phyloP scores from a whole-genome alignment of 2,888 invertebrate species.

The Glyphotaelius pellucidus region DNA sequence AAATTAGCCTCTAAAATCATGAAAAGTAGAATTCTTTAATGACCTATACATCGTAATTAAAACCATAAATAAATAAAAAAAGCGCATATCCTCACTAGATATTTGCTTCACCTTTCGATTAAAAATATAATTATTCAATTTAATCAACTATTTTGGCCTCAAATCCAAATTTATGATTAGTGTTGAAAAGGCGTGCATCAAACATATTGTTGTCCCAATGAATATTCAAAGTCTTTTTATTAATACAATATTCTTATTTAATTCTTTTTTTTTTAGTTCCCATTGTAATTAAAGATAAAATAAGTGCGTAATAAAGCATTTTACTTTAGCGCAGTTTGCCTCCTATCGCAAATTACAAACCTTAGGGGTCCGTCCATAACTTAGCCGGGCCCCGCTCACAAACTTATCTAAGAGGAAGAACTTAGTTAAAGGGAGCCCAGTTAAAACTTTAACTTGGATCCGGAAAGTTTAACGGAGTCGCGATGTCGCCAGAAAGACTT shows the following conservation, averaged over 20 bases:
- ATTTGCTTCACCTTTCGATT: too few species aligned
- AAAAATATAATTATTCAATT: too few species aligned
- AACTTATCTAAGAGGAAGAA: not conserved
- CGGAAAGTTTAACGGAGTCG: constrained; percentile 23
- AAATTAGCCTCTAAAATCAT: too few species aligned
- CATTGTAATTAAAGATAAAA: constrained; percentile 16
- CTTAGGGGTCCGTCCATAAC: not conserved
- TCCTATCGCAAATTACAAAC: not conserved
- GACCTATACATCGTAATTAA: too few species aligned
- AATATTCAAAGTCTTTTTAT: not conserved
- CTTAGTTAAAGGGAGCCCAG: not conserved
- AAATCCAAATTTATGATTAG: too few species aligned
- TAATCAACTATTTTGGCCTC: too few species aligned
- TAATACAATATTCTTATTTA: not conserved
- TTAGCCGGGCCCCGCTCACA: not conserved
- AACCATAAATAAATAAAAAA: too few species aligned
- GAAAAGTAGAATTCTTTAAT: too few species aligned
- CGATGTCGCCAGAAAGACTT: not conserved
- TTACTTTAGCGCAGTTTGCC: not conserved
- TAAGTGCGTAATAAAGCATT: constrained; percentile 7
- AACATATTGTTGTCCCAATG: too few species aligned
- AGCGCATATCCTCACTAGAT: too few species aligned
- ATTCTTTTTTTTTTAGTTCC: not conserved
- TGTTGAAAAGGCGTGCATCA: too few species aligned
- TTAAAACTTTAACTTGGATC: constrained; percentile 6